phyloP scores from a whole-genome alignment of 2,113 vertebrate genomes.

The Neomonachus schauinslandi region DNA sequence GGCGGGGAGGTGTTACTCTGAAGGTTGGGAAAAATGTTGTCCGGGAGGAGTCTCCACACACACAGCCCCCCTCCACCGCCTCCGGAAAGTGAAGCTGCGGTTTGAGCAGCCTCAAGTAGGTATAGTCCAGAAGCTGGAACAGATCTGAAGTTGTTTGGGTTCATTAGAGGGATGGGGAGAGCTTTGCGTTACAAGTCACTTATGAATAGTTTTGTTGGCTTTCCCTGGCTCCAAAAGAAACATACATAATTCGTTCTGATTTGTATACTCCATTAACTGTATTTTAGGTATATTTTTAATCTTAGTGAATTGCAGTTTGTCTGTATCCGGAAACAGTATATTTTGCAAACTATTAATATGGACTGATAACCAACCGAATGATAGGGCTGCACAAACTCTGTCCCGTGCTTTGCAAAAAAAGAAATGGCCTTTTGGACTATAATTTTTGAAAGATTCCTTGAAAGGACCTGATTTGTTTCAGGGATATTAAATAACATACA shows the following conservation, averaged over 20 bases:
- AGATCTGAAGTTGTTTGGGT: background rate
- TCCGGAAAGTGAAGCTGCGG: background rate
- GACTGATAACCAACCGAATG: background rate
- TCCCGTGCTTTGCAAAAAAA: background rate
- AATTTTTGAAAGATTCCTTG: background rate
- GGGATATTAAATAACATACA: background rate
- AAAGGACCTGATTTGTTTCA: background rate
- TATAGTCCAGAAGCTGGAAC: background rate
- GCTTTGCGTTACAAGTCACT: background rate
- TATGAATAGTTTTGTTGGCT: background rate
- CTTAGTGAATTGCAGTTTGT: background rate
- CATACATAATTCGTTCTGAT: background rate
- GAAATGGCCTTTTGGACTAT: background rate
- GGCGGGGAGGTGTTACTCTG: background rate
- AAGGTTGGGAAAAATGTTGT: no score
- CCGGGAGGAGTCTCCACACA: rapidly evolving
- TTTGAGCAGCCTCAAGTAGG: background rate
- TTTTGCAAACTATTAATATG: background rate
- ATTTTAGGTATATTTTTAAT: background rate
- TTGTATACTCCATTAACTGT: background rate
- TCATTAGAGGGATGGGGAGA: rapidly evolving
- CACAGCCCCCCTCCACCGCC: background rate
- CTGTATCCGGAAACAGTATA: background rate
- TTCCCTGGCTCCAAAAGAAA: background rate
- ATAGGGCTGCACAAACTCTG: background rate